Percentiles rank a stretch among this genome's conserved stretches.
Conservation (phyloP, 2,888 invertebrate species). For the Caenorhabditis becei region DNA sequence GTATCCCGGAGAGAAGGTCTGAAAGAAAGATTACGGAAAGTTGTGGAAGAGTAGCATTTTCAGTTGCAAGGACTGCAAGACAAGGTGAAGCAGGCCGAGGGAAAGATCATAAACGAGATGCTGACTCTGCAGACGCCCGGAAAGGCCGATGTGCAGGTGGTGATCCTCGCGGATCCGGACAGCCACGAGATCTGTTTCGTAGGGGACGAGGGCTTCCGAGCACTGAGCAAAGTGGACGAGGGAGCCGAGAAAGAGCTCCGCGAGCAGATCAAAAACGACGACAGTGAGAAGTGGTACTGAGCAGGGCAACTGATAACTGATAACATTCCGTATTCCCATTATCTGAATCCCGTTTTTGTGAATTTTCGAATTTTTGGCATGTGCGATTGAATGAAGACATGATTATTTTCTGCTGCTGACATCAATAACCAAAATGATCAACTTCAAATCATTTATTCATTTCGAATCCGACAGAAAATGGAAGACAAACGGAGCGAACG, state of each 20-base stretch:
- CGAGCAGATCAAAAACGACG: constrained; percentile 81
- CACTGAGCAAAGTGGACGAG: constrained; percentile 87
- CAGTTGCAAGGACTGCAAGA: constrained; percentile 89
- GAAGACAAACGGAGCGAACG: constrained; percentile 10
- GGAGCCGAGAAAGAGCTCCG: constrained; percentile 89
- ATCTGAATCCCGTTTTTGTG: no score
- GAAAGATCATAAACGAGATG: constrained; percentile 91
- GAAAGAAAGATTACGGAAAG: not conserved
- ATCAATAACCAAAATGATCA: no score
- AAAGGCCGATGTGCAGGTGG: constrained; percentile 95
- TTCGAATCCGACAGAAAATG: constrained; percentile 27
- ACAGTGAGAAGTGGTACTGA: constrained; percentile 73
- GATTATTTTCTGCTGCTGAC: no score
- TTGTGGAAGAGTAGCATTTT: constrained; percentile 68
- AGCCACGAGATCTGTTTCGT: constrained; percentile 99
- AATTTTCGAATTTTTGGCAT: no score
- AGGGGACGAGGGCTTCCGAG: constrained; percentile 93
- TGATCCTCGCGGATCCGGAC: constrained; percentile 97
- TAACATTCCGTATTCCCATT: no score
- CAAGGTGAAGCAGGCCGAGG: constrained; percentile 86
- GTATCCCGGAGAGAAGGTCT: constrained; percentile 86
- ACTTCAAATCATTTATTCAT: constrained; percentile 44
- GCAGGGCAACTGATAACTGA: no score
- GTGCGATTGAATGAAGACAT: no score
- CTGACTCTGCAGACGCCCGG: constrained; percentile 96